These are phyloP conservation scores for Artemia franciscana DNA, from an alignment of 1,140 invertebrate species.

Conservation along the genomic window DNA sequence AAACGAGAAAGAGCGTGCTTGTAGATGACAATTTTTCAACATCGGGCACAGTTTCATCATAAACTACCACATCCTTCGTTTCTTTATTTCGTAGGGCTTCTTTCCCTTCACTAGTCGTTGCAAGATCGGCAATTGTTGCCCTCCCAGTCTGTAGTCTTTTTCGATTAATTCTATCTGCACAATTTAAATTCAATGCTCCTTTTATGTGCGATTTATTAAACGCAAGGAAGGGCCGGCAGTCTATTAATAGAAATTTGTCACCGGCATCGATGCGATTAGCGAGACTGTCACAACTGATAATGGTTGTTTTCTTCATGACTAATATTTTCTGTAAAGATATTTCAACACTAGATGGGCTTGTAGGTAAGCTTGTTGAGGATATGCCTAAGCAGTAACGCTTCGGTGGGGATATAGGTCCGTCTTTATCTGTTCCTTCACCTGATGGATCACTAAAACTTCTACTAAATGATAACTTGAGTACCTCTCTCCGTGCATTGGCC, in stretches of 20 bases:
- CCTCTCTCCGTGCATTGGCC: neutral
- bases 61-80: slow-evolving; percentile 36
- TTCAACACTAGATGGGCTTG: slow-evolving; percentile 30
- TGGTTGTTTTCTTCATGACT: slow-evolving; percentile 17
- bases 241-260: slow-evolving; percentile 30
- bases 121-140: slow-evolving; percentile 37
- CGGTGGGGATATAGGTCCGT: slow-evolving; percentile 12
- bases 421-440: neutral
- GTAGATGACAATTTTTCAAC: slow-evolving; percentile 29
- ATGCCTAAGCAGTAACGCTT: slow-evolving; percentile 31
- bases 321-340: slow-evolving; percentile 27
- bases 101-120: slow-evolving; percentile 34
- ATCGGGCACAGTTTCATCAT: slow-evolving; percentile 38
- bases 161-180: slow-evolving; percentile 43
- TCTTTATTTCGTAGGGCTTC: slow-evolving; percentile 27
- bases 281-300: slow-evolving; percentile 5
- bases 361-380: slow-evolving; percentile 26
- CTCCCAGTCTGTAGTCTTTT: slow-evolving; percentile 39
- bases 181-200: slow-evolving; percentile 48
- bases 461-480: neutral
- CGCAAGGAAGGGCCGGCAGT: slow-evolving; percentile 43
- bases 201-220: slow-evolving; percentile 44
- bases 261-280: slow-evolving; percentile 12
- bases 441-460: neutral
- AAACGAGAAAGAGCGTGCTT: slow-evolving; percentile 36